A percentile compares a stretch with the other conserved stretches of the same genome.
Conservation (phyloP, 1,140 invertebrate species). For the Meloidogyne hapla region DNA sequence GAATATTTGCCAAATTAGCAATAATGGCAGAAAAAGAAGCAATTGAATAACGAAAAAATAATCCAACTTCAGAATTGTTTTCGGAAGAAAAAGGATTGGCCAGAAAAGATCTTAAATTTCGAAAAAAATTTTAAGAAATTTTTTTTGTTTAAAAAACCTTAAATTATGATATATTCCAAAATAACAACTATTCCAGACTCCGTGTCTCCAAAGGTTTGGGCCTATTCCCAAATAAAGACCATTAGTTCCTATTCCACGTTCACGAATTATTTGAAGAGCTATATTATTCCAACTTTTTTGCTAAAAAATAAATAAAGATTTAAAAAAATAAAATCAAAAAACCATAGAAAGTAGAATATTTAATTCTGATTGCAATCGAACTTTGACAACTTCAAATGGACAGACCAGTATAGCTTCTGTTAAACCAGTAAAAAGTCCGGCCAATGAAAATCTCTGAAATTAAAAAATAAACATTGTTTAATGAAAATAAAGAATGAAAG, state of each 20-base stretch:
- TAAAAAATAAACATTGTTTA: neutral
- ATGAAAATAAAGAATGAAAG: neutral
- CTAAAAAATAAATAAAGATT: constrained; percentile 54
- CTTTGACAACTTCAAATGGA: constrained; percentile 91
- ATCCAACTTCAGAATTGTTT: neutral
- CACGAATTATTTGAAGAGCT: constrained; percentile 76
- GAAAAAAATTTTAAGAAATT: neutral
- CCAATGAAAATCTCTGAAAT: constrained; percentile 77
- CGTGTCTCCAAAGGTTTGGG: constrained; percentile 81
- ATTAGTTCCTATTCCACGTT: constrained; percentile 74
- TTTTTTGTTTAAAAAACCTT: constrained; percentile 69
- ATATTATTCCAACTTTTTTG: constrained; percentile 76
- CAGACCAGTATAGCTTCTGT: constrained; percentile 86
- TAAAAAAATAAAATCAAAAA: neutral
- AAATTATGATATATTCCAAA: constrained; percentile 87
- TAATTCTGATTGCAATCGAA: constrained; percentile 70
- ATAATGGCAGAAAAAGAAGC: constrained; percentile 80
- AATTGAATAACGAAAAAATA: constrained; percentile 72
- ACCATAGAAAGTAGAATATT: constrained; percentile 22
- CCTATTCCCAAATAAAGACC: constrained; percentile 83
- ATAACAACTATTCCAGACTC: constrained; percentile 79
- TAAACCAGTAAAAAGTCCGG: constrained; percentile 80
- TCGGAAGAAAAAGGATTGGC: neutral
- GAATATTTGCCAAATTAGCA: constrained; percentile 83
- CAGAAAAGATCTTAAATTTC: neutral